phyloP scores from a whole-genome alignment of 2,113 vertebrate genomes.

The Aphyosemion australe region DNA sequence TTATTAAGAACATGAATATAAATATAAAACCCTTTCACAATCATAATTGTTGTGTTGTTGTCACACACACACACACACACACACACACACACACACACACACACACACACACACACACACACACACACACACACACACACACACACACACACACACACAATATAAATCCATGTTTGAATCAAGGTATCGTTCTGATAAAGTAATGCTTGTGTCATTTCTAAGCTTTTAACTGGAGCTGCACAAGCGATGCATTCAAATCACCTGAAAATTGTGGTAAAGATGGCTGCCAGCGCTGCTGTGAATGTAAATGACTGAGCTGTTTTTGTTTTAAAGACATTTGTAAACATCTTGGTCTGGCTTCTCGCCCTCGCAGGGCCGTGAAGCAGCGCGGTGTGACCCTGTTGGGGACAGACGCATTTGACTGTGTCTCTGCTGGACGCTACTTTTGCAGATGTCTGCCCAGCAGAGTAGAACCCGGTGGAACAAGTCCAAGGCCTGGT shows the following conservation, averaged over 20 bases:
- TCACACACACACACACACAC: no score
- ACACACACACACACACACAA: no score
- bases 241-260: slow-evolving; percentile 15
- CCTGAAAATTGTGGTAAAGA: slow-evolving; percentile 16
- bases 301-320: neutral
- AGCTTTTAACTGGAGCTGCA: slow-evolving; percentile 41
- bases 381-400: slow-evolving; percentile 15
- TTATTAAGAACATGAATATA: no score
- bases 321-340: slow-evolving; percentile 6
- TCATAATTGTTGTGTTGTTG: no score
- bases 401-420: neutral
- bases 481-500: slow-evolving; percentile 78
- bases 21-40: no score
- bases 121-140: no score
- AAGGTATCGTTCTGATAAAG: slow-evolving; percentile 43
- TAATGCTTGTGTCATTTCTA: slow-evolving; percentile 34
- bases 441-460: slow-evolving; percentile 45
- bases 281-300: neutral
- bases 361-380: neutral
- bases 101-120: no score
- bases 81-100: no score
- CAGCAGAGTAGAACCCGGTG: slow-evolving; percentile 48
- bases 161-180: slow-evolving; percentile 23
- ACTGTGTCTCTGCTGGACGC: slow-evolving; percentile 36
- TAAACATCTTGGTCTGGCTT: slow-evolving; percentile 16